phyloP scores from a whole-genome alignment of 1,140 invertebrate genomes.

The Lepidurus couesii region DNA sequence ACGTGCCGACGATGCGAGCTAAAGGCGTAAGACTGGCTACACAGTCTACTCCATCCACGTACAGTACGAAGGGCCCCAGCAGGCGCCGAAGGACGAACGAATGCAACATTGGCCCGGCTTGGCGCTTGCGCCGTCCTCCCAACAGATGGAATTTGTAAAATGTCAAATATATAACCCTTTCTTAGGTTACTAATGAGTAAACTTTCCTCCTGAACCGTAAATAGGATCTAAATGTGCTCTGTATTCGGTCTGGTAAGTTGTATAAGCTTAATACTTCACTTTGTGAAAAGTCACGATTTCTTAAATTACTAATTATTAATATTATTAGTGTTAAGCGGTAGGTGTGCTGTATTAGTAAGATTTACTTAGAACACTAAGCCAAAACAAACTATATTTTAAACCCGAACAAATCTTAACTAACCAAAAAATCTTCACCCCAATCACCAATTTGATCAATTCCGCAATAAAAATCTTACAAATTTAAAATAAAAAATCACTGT shows the following conservation, averaged over 20 bases:
- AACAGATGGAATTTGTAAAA: too few relatives aligned
- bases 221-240: neutral
- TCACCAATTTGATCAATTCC: neutral
- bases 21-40: neutral
- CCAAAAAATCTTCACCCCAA: neutral
- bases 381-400: neutral
- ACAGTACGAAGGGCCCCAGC: neutral
- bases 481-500: neutral
- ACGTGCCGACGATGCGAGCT: neutral
- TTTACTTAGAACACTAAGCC: neutral
- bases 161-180: too few relatives aligned
- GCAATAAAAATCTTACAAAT: neutral
- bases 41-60: neutral
- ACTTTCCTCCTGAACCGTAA: neutral
- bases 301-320: too few relatives aligned
- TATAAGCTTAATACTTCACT: neutral
- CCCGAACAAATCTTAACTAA: neutral
- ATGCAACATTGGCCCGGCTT: neutral
- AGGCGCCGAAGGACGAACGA: neutral
- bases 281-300: too few relatives aligned
- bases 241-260: neutral
- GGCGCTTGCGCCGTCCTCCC: neutral
- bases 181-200: too few relatives aligned
- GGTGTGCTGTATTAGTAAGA: slow-evolving; percentile 20
- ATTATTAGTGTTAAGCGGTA: neutral